phyloP scores from a whole-genome alignment of 2,113 vertebrate genomes.

The Paedocypris sp. region DNA sequence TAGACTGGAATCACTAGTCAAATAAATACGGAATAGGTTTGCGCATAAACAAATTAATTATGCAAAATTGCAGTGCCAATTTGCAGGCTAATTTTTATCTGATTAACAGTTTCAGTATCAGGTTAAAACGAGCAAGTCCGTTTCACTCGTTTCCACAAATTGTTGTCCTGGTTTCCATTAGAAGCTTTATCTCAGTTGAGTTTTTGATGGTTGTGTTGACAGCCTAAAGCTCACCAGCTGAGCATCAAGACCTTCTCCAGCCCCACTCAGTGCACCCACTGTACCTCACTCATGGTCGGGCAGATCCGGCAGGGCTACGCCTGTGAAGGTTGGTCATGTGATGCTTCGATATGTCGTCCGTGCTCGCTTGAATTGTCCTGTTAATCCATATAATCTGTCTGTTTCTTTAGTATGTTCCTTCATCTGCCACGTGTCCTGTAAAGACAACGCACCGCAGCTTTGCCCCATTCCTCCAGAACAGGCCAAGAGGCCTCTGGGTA shows the following conservation, averaged over 20 bases:
- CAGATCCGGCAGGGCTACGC: constrained; percentile 85
- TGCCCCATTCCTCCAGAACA: constrained; percentile 93
- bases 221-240: constrained; percentile 94
- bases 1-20: too few species aligned
- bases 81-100: too few species aligned
- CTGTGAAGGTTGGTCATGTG: constrained; percentile 90
- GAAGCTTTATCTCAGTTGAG: neutral
- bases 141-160: too few species aligned
- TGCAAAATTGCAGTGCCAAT: too few species aligned
- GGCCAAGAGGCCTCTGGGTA: constrained; percentile 85
- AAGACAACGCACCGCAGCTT: constrained; percentile 83
- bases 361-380: too few species aligned
- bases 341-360: too few species aligned
- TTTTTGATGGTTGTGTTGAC: constrained; percentile 32
- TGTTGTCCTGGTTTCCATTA: too few species aligned
- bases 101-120: too few species aligned
- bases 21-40: too few species aligned
- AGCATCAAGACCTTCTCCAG: constrained; percentile 90
- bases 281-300: constrained; percentile 95
- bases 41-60: too few species aligned
- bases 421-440: constrained; percentile 87
- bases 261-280: constrained; percentile 90
- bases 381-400: too few species aligned
- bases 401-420: constrained; percentile 81
- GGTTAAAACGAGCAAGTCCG: too few species aligned